phyloP scores from a whole-genome alignment of 64 coral and sea anemone species.

The Astreopora myriophthalma region DNA sequence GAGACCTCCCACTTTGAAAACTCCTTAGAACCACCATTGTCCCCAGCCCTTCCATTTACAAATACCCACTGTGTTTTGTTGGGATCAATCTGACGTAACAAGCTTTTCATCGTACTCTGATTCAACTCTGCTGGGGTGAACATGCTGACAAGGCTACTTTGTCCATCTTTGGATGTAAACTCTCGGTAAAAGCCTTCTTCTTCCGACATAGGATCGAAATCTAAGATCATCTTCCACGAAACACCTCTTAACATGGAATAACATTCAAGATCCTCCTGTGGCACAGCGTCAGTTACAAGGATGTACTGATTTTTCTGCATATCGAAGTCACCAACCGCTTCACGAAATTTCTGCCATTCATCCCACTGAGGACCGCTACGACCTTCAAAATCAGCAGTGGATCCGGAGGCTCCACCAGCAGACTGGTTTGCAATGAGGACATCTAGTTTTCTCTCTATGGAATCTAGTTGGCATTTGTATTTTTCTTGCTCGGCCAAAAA shows the following conservation, averaged over 20 bases:
- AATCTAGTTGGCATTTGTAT: background rate
- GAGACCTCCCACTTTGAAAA: constrained; percentile 37
- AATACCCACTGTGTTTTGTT: constrained; percentile 71
- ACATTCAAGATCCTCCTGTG: background rate
- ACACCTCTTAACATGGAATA: constrained; percentile 33
- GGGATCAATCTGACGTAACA: constrained; percentile 51
- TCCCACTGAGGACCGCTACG: constrained; percentile 47
- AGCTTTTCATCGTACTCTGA: background rate
- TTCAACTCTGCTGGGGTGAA: constrained; percentile 55
- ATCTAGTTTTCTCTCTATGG: background rate
- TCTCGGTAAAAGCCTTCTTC: constrained; percentile 60
- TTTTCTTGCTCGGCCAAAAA: constrained; percentile 24
- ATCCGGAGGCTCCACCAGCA: background rate
- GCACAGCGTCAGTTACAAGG: constrained; percentile 29
- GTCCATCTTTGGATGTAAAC: constrained; percentile 30
- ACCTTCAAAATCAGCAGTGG: background rate
- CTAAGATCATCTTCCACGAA: constrained; percentile 73
- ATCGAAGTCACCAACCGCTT: constrained; percentile 40
- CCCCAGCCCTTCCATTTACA: constrained; percentile 58
- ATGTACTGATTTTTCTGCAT: constrained; percentile 53
- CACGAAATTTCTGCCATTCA: constrained; percentile 43
- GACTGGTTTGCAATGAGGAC: background rate
- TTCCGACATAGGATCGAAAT: constrained; percentile 68
- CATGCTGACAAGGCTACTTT: constrained; percentile 26
- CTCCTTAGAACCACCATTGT: background rate